Evolutionary conservation across 2,113 vertebrate species (phyloP).

Genomic region (Girardinichthys multiradiatus): DNA sequence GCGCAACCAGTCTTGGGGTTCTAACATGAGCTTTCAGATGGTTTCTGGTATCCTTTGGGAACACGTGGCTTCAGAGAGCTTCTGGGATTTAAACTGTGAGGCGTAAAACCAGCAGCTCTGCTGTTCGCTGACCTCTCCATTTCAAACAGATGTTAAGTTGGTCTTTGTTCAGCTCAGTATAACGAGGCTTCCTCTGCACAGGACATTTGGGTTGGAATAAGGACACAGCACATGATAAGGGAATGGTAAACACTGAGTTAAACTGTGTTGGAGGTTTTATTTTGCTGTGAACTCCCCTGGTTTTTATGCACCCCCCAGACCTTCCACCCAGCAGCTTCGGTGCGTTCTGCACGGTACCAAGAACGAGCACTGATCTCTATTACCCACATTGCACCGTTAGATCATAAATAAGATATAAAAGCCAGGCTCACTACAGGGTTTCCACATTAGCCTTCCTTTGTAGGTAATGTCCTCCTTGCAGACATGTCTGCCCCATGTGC

Average conservation of each 20-base stretch:
- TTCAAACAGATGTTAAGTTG: too few relatives aligned
- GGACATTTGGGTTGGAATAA: slow-evolving; percentile 20
- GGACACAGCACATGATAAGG: slow-evolving; percentile 64
- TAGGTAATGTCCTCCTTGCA: slow-evolving; percentile 46
- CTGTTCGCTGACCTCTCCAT: neutral
- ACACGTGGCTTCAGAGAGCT: neutral
- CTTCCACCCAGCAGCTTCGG: slow-evolving; percentile 72
- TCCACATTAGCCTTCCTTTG: slow-evolving; percentile 83
- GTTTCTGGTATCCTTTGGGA: too few relatives aligned
- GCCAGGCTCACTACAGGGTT: slow-evolving; percentile 85
- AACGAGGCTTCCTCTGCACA: neutral
- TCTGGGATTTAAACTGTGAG: neutral
- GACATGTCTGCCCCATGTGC: slow-evolving; percentile 37
- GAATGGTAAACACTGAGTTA: neutral
- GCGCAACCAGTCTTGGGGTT: neutral
- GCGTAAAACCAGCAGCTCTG: neutral
- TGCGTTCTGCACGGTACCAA: slow-evolving; percentile 77
- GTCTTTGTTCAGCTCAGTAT: too few relatives aligned
- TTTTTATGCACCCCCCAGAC: slow-evolving; percentile 76
- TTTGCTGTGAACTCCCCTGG: slow-evolving; percentile 80
- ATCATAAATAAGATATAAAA: slow-evolving; percentile 96
- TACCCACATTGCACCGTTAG: slow-evolving; percentile 81
- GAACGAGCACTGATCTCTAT: slow-evolving; percentile 86
- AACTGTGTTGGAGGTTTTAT: slow-evolving; percentile 67
- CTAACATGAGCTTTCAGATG: neutral